A percentile compares a stretch with the other conserved stretches of the same genome.
Evolutionary conservation across 2,797 vertebrate species (phyloP).

Genomic region (Percopsis omiscomaycus): DNA sequence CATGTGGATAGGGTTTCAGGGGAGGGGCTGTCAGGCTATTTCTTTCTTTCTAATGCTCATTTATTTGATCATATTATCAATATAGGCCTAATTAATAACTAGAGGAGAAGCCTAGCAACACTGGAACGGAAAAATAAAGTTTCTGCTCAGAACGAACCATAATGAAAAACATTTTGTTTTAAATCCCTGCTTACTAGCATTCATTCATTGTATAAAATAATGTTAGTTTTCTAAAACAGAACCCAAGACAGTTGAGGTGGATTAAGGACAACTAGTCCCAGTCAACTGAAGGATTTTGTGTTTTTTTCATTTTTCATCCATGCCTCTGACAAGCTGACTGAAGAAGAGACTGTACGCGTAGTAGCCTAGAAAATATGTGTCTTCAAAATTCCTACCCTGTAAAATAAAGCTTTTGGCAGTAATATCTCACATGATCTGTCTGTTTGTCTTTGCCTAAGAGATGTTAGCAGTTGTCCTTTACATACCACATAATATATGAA

Average conservation of each 20-base stretch:
- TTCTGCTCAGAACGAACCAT: no score
- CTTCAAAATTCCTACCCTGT: slow-evolving; percentile 26
- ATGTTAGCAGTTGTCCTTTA: slow-evolving; percentile 16
- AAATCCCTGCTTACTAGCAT: no score
- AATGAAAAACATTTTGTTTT: slow-evolving; percentile 1
- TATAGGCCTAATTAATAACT: no score
- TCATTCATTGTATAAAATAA: no score
- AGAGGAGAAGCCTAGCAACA: no score
- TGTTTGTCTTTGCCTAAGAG: not conserved
- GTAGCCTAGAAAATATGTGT: slow-evolving; percentile 30
- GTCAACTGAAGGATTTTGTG: slow-evolving; percentile 21
- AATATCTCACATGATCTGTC: not conserved
- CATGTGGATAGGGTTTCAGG: no score
- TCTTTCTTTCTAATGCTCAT: no score
- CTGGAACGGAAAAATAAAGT: no score
- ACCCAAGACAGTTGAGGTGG: slow-evolving; percentile 4
- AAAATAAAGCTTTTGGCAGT: slow-evolving; percentile 27
- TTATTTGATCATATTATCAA: no score
- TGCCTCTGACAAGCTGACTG: slow-evolving; percentile 10
- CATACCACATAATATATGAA: not conserved
- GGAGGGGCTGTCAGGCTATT: no score
- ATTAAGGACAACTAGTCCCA: not conserved
- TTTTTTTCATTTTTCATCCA: slow-evolving; percentile 39
- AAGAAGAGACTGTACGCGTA: not conserved
- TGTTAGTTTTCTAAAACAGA: slow-evolving; percentile 8